Evolutionary conservation across 1,140 invertebrate genomes (phyloP).

Genomic region (Adelges cooleyi): DNA sequence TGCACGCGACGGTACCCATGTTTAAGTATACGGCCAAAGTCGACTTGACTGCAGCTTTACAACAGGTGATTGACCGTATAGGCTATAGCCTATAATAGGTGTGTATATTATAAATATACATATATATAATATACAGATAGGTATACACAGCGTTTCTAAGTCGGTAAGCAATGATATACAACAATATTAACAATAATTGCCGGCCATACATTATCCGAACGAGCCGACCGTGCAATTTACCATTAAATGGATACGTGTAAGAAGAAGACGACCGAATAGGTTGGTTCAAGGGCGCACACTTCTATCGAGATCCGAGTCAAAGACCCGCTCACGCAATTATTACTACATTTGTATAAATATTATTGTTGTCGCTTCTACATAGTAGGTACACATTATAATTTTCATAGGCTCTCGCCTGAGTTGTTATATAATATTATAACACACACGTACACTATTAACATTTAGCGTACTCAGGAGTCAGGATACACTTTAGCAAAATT

Average conservation of each 20-base stretch:
- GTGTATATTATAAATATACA: neutral
- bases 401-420: too few species aligned
- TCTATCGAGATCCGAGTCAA: neutral
- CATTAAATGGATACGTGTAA: neutral
- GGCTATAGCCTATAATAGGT: too few species aligned
- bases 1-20: slow-evolving; percentile 60
- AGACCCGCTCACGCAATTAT: neutral
- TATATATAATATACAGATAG: neutral
- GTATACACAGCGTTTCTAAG: neutral
- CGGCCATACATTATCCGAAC: neutral
- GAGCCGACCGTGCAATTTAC: slow-evolving; percentile 18
- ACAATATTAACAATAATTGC: neutral
- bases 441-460: too few species aligned
- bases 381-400: too few species aligned
- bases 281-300: slow-evolving; percentile 11
- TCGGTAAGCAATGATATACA: neutral
- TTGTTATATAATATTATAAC: too few species aligned
- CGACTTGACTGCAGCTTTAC: slow-evolving; percentile 59
- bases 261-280: neutral
- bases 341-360: too few species aligned
- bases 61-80: slow-evolving; percentile 48
- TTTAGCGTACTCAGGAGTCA: too few species aligned
- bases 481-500: too few species aligned
- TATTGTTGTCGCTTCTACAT: too few species aligned
- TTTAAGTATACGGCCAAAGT: slow-evolving; percentile 65